Evolutionary conservation across 2,888 invertebrate species (phyloP), one percentile per base, ranked within the genome.

Genomic region (Synergus laeviventris): DNA sequence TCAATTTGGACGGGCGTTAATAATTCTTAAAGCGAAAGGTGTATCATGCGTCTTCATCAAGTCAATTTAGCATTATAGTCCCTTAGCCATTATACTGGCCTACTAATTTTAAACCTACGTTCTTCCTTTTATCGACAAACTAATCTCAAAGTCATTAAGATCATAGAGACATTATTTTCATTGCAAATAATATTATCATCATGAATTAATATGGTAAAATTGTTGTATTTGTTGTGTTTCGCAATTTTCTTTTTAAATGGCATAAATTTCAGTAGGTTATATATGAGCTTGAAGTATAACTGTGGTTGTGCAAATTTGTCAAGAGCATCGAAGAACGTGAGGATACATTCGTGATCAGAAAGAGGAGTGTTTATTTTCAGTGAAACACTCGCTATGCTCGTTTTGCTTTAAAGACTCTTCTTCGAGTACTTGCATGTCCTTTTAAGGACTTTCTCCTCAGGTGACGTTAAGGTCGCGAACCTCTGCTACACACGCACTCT

Each of bases 381-480:
- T 76, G 66, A 60, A 73, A 74, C 60, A 76, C 49, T 56, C 45
- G 12, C 62, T 76, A 49, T 56, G 59, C 61, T 74, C 66, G 39
- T 77, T 75, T 80, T 77, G 49, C 74, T 80, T 73, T 56, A 11
- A 77, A 60, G 73, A 66, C 74, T 77, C 60, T 49, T 74, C 70
- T 36, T 59, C 70, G 60, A 9, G 77, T 60, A 73, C 61, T 66
- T 39, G 74, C 66, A 74, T 74, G 78, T 75, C 79, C 77, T 77
- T 77, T 81, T 78, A 75, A 76, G 79, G 79, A 77, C 77, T 74
- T 79, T 79, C 79, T 56, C 74, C 76, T 74, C 70, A 54, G 75
- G 42, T 75, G 74, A 76, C 73, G 56, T 70, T 79, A 75, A 78
- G 78, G 76, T 78, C 75, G 66, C 38, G 70, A 74, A 45, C 70